Conservation (phyloP, 2,113 vertebrate species). For the Prochilodus magdalenae region DNA sequence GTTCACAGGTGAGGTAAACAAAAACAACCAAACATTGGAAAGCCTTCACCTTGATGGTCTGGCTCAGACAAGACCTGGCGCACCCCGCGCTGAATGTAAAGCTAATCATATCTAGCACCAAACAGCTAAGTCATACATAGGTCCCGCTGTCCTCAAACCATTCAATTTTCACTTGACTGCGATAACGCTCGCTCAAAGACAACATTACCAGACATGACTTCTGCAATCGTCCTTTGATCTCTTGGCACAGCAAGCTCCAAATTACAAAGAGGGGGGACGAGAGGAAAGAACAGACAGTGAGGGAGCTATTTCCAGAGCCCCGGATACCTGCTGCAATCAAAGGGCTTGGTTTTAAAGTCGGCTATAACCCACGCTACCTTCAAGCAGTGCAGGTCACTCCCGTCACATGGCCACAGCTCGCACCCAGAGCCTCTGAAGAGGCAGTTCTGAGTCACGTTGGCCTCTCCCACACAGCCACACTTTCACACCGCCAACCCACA, state of each 20-base stretch:
- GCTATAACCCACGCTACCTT: constrained; percentile 73
- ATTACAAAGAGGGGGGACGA: constrained; percentile 25
- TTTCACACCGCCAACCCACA: constrained; percentile 36
- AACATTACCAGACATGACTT: constrained; percentile 9
- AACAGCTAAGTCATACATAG: background rate
- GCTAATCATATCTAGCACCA: background rate
- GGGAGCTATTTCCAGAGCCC: constrained; percentile 71
- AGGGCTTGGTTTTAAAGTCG: constrained; percentile 51
- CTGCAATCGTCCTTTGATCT: constrained; percentile 32
- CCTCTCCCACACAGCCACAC: constrained; percentile 48
- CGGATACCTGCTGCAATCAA: constrained; percentile 67
- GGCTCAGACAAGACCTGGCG: too few relatives aligned
- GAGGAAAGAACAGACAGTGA: background rate
- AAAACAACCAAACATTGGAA: background rate
- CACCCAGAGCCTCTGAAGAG: constrained; percentile 36
- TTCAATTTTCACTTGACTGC: background rate
- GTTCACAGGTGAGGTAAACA: background rate
- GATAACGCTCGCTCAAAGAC: background rate
- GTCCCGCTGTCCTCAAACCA: background rate
- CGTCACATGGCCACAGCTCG: constrained; percentile 38
- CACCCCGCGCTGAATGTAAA: background rate
- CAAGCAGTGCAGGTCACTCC: constrained; percentile 70
- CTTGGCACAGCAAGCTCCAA: background rate
- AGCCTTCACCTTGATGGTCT: background rate
- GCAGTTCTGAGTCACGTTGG: constrained; percentile 47